Conservation (phyloP, 2,888 invertebrate genomes). For the Timema cristinae region DNA sequence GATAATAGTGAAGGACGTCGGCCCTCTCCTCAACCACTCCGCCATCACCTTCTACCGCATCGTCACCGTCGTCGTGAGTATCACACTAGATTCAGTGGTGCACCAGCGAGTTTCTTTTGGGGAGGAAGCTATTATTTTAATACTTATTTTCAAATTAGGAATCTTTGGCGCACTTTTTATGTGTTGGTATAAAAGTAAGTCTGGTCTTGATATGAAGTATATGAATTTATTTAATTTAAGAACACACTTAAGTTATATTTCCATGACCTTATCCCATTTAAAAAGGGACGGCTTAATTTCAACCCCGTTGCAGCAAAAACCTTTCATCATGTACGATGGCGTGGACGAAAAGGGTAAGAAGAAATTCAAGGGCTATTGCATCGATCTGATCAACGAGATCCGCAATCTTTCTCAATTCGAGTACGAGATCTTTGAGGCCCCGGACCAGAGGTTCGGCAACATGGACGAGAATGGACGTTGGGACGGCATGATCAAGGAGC, state of each 20-base stretch:
- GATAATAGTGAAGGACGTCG: constrained; percentile 60
- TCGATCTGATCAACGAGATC: constrained; percentile 88
- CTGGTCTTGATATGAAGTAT: not conserved
- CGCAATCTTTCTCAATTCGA: constrained; percentile 80
- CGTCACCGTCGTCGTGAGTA: constrained; percentile 74
- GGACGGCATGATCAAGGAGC: constrained; percentile 78
- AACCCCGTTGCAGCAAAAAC: constrained; percentile 62
- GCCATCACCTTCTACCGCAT: constrained; percentile 83
- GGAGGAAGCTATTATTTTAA: too few relatives aligned
- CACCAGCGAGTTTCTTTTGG: too few relatives aligned
- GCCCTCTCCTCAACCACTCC: constrained; percentile 67
- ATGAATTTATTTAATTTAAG: not conserved
- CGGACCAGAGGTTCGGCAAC: constrained; percentile 80
- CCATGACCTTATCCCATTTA: not conserved
- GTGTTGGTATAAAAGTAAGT: not conserved
- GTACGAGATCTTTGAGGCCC: constrained; percentile 77
- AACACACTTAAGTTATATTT: not conserved
- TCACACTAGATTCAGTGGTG: not conserved
- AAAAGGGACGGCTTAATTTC: not conserved
- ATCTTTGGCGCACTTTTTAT: too few relatives aligned
- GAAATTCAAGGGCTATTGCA: constrained; percentile 75
- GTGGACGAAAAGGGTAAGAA: constrained; percentile 42
- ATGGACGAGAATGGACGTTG: constrained; percentile 84
- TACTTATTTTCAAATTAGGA: too few relatives aligned
- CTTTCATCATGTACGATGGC: constrained; percentile 69